Base-by-base conservation (phyloP, 2,113 vertebrate genomes). In the Spea multiplicata region DNA sequence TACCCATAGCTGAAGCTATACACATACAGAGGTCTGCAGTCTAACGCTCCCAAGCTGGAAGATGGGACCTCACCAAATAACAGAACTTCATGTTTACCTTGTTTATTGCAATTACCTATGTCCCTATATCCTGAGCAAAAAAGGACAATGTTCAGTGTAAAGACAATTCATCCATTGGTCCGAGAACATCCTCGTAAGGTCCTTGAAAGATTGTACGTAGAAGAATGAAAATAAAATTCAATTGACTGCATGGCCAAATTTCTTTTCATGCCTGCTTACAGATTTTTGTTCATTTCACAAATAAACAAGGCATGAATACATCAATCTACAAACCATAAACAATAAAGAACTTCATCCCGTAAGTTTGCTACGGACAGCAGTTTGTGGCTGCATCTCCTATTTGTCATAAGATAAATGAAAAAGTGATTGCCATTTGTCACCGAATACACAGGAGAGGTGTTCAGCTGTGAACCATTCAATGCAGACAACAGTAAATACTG, bases 281-380 rank as follows among this genome's bases (percentile, higher is more conserved):
- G 90, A 93, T 89, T 93, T 94, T 93, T 92, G 91, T 92, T 93
- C 91, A 92, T 93, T 92, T 93, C 92, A 92, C 92, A 93, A 93
- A 93, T 89, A 94, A 94, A 94, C 92, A 93, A 94, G 92, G 93
- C 93, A 94, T 93, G 92, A 94, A 94, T 94, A 93, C 91, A 93
- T 94, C 92, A 94, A 92, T 88, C 89, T 90, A 92, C 86, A 93
- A 91, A 91, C 92, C 92, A 93, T 92, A 93, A 92, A 93, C 92
- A 94, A 94, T 94, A 93, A 93, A 93, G 93, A 94, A 94, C 91
- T 93, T 93, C 92, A 93, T 93, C 92, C 92, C 91, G 91, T 93
- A 93, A 93, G 89, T 94, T 94, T 94, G 92, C 92, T 93, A 94
- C 86, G 83, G 90, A 89, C 92, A 93, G 93, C 92, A 94, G 92